phyloP scores from a whole-genome alignment of 2,888 invertebrate genomes.

The Tethea ocularis region DNA sequence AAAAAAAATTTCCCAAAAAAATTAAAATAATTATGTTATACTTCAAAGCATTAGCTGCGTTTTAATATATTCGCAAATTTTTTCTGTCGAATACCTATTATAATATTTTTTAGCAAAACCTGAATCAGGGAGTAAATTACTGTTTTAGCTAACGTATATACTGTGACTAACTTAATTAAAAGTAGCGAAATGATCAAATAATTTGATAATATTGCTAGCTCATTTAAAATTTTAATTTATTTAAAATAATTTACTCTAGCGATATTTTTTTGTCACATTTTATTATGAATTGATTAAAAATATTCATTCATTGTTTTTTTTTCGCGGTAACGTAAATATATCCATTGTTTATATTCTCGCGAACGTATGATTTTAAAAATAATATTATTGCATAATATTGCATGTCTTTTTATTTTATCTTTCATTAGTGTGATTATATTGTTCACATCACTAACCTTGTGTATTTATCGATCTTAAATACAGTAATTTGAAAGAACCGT shows the following conservation, averaged over 20 bases:
- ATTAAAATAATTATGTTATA: too few species aligned
- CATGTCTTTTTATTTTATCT: neutral
- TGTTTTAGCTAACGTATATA: neutral
- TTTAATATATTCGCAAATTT: too few species aligned
- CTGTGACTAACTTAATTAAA: neutral
- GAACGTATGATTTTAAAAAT: too few species aligned
- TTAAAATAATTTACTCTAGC: too few species aligned
- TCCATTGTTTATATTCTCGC: neutral
- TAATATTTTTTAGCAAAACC: too few species aligned
- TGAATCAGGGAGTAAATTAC: neutral
- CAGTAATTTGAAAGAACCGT: neutral
- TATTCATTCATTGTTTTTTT: neutral
- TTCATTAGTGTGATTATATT: neutral
- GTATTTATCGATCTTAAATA: neutral
- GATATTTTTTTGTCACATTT: neutral
- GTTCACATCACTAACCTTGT: constrained; percentile 3
- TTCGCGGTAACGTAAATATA: neutral
- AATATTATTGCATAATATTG: neutral
- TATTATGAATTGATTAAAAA: too few species aligned
- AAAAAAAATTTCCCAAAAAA: too few species aligned
- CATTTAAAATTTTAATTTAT: neutral
- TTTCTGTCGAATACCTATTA: too few species aligned
- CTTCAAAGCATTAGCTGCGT: too few species aligned
- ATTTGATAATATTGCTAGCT: neutral
- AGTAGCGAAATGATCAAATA: neutral